Conservation (phyloP, 2,113 vertebrate species). For the Chamaetylas fuelleborni region DNA sequence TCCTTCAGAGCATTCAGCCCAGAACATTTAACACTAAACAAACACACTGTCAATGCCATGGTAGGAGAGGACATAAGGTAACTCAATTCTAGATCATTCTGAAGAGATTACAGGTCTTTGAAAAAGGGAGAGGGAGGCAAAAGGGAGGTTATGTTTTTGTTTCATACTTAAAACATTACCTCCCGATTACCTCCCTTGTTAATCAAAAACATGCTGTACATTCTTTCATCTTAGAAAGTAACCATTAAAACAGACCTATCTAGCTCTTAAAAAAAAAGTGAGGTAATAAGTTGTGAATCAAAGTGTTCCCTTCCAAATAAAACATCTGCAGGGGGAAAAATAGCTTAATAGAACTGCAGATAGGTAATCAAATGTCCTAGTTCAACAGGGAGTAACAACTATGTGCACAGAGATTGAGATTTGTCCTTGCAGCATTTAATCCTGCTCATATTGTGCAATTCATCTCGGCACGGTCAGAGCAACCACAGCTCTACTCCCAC, state of each 20-base stretch:
- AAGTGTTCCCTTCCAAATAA: conserved; percentile 45
- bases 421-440: conserved; percentile 52
- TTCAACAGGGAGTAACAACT: conserved; percentile 39
- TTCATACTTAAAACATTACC: conserved; percentile 62
- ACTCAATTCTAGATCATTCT: conserved; percentile 41
- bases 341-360: conserved; percentile 31
- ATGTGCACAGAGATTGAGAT: conserved; percentile 17
- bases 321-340: conserved; percentile 39
- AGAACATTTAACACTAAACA: conserved; percentile 24
- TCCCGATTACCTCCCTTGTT: conserved; percentile 37
- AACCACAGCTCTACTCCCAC: conserved; percentile 52
- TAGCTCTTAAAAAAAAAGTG: neutral
- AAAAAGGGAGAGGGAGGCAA: neutral
- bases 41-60: neutral
- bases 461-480: conserved; percentile 43
- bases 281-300: conserved; percentile 39
- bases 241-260: conserved; percentile 46
- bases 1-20: neutral
- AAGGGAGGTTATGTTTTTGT: conserved; percentile 58
- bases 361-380: conserved; percentile 27
- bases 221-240: conserved; percentile 55
- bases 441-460: conserved; percentile 46
- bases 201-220: conserved; percentile 68
- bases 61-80: neutral
- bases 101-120: conserved; percentile 30